Conservation (phyloP, 2,888 invertebrate species). For the Clunio marinus region DNA sequence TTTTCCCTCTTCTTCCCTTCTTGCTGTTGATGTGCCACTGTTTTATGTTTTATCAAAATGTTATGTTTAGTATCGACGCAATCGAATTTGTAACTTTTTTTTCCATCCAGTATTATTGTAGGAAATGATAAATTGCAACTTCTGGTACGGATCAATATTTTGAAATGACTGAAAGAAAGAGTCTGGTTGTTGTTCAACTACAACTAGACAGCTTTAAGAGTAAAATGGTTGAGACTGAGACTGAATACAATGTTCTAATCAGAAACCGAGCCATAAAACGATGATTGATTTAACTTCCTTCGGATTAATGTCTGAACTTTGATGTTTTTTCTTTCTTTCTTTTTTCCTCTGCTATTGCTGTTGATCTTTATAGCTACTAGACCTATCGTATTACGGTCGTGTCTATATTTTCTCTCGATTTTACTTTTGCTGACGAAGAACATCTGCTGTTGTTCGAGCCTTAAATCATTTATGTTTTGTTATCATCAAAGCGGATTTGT, state of each 20-base stretch:
- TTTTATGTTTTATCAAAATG: not conserved
- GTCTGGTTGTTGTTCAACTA: not conserved
- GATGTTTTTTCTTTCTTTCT: too few species aligned
- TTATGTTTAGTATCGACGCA: not conserved
- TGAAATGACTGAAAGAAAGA: too few species aligned
- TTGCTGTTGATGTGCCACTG: not conserved
- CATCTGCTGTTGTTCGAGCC: slow-evolving; percentile 20
- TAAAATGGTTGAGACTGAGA: not conserved
- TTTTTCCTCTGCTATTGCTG: too few species aligned
- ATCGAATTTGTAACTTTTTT: not conserved
- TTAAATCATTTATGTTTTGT: slow-evolving; percentile 18
- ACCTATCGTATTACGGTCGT: slow-evolving; percentile 26
- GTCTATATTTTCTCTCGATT: not conserved
- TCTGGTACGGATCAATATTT: not conserved
- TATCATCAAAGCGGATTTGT: not conserved
- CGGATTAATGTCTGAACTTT: slow-evolving; percentile 20
- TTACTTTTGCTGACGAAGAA: slow-evolving; percentile 19
- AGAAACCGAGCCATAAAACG: not conserved
- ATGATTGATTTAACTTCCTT: slow-evolving; percentile 1
- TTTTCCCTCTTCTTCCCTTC: not conserved
- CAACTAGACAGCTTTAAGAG: not conserved
- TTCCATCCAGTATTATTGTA: not conserved
- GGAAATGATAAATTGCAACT: slow-evolving; percentile 8
- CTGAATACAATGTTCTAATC: not conserved
- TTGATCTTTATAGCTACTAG: slow-evolving; percentile 29